A percentile compares a stretch with the other conserved stretches of the same genome.
phyloP scores from a whole-genome alignment of 2,113 vertebrate species.

The Aleadryas rufinucha region DNA sequence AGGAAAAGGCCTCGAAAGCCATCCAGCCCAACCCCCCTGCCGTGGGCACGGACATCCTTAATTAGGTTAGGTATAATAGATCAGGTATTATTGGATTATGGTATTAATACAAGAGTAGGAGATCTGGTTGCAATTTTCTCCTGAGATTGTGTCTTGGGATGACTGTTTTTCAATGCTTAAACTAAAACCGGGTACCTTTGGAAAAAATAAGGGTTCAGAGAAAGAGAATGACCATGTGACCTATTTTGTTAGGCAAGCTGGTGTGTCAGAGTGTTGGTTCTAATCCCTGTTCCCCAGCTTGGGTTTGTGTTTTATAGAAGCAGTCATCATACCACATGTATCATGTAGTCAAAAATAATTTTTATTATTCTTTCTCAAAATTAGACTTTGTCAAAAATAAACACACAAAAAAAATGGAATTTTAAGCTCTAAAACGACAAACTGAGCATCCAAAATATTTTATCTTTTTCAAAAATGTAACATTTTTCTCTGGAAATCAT shows the following conservation, averaged over 20 bases:
- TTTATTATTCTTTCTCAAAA: not conserved
- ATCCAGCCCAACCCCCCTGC: not conserved
- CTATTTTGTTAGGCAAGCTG: not conserved
- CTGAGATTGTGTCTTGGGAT: not conserved
- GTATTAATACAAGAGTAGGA: not conserved
- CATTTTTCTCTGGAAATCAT: not conserved
- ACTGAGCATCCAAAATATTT: not conserved
- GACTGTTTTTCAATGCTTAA: accelerated
- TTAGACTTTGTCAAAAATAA: not conserved
- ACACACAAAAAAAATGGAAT: not conserved
- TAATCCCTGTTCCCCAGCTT: not conserved
- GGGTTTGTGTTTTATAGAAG: not conserved
- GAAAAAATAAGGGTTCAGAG: not conserved
- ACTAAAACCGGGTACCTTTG: not conserved
- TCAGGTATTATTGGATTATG: not conserved
- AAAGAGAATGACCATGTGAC: not conserved
- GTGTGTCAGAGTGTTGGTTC: not conserved
- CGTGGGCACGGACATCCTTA: not conserved
- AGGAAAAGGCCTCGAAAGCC: not conserved
- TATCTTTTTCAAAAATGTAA: not conserved
- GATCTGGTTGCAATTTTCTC: not conserved
- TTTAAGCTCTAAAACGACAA: not conserved
- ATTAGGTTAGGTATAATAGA: not conserved
- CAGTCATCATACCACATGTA: not conserved
- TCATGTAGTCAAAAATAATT: accelerated